Base-by-base conservation (phyloP, 2,888 invertebrate species). In the Ophion costatus region DNA sequence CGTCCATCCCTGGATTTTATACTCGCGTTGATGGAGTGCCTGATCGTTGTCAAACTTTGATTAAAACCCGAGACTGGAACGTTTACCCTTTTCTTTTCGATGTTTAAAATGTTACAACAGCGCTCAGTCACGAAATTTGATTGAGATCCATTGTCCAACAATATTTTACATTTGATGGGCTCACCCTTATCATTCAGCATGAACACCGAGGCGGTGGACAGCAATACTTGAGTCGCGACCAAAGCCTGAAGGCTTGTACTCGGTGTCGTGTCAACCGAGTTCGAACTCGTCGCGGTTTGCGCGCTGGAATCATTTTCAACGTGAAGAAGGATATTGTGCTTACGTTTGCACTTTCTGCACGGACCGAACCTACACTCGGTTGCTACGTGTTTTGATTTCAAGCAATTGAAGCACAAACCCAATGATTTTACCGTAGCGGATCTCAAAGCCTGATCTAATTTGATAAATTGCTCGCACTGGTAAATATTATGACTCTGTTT, bases 51-150 rank as follows among this genome's bases (percentile, higher is more conserved):
- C n/a, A 66, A 10, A 17, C 24, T 20, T 42, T 80, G 74, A 61
- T 76, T 71, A 14, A 86, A 45, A 22, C 82, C 83, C 17, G 64
- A 38, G 20, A 86, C 78, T 10, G 76, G 80, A 3, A 82, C 71
- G 11, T 80, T 74, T 14, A 82, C 11, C 38, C 51, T 51, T 9
- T 4, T 70, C 64, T 45, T 85, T 22, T 24, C 17, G 45, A 87
- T 66, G 6, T 81, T 70, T 29, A 87, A 71, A 14, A 29, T 51
- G 11, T 24, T 66, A 45, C 76, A 80, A 17, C 75, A 75, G 11
- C 69, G 29, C 57, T 80, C 80, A 51, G 87, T 80, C 10, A 87
- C 73, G 42, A 86, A 86, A 64, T 83, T 82, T 7, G 79, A 80
- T 67, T 84, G 83, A 11, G 85, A 82, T n/a, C 81, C 81, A 38